These are phyloP conservation scores for Gallinago jamesoni DNA, from an alignment of 2,113 vertebrate species.

Conservation along the genomic window DNA sequence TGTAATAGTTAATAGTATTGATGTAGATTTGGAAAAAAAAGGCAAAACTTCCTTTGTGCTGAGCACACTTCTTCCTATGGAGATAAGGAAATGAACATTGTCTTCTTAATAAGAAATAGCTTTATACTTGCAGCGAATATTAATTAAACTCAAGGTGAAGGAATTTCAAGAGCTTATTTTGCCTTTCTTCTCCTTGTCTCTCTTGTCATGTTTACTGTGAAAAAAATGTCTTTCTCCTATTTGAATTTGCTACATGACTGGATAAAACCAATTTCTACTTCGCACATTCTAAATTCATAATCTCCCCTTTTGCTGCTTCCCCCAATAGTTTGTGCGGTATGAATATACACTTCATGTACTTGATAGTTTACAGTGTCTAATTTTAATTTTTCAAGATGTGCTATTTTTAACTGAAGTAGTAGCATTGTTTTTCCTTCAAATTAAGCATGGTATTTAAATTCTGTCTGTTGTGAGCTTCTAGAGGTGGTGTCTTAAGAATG, in stretches of 20 bases:
- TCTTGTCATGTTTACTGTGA: background rate
- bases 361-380: background rate
- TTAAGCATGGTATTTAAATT: background rate
- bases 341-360: background rate
- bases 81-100: background rate
- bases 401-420: background rate
- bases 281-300: background rate
- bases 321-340: background rate
- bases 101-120: background rate
- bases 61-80: background rate
- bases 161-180: background rate
- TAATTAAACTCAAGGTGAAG: background rate
- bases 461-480: background rate
- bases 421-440: background rate
- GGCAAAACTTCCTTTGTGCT: background rate
- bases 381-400: background rate
- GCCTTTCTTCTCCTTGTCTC: background rate
- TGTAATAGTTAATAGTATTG: background rate
- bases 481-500: background rate
- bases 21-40: constrained; percentile 1
- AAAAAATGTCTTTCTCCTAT: background rate
- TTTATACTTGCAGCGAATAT: background rate
- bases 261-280: background rate
- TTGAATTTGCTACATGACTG: background rate
- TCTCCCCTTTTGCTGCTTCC: background rate